These are phyloP conservation scores for Rhamphomyia laevipes DNA, from an alignment of 2,888 invertebrate genomes.

Conservation along the genomic window DNA sequence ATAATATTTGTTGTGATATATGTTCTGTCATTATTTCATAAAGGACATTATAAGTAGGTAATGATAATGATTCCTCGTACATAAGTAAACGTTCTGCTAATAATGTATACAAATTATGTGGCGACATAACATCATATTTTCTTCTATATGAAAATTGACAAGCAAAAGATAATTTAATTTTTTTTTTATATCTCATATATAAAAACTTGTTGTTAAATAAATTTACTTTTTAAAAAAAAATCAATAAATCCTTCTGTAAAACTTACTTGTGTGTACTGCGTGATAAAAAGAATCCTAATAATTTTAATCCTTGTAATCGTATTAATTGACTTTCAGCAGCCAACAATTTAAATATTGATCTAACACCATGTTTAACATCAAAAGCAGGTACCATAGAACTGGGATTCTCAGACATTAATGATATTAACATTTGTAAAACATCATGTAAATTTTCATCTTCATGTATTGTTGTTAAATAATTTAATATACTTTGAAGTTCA, in stretches of 20 bases:
- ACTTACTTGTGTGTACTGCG: constrained; percentile 94
- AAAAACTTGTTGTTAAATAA: background rate
- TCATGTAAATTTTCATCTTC: constrained; percentile 99
- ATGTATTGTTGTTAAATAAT: constrained; percentile 95
- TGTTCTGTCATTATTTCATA: constrained; percentile 98
- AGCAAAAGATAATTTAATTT: background rate
- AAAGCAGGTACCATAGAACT: constrained; percentile 99
- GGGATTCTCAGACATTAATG: constrained; percentile 96
- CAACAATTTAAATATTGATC: constrained; percentile 92
- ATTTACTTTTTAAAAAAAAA: background rate
- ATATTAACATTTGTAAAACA: constrained; percentile 92
- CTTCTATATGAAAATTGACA: constrained; percentile 48
- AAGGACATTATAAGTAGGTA: constrained; percentile 95
- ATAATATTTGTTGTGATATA: constrained; percentile 87
- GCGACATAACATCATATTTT: constrained; percentile 98
- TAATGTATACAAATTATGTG: constrained; percentile 94
- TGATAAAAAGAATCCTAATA: constrained; percentile 94
- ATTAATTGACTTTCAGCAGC: constrained; percentile 94
- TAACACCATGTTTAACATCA: constrained; percentile 92
- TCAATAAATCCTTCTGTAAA: background rate
- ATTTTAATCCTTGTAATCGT: constrained; percentile 87
- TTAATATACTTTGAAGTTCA: constrained; percentile 95
- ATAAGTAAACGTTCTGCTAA: constrained; percentile 84
- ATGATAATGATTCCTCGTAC: constrained; percentile 77
- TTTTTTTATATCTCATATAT: background rate